Evolutionary conservation across 2,113 vertebrate genomes (phyloP).

Genomic region (Cyphomyrus discorhynchus): DNA sequence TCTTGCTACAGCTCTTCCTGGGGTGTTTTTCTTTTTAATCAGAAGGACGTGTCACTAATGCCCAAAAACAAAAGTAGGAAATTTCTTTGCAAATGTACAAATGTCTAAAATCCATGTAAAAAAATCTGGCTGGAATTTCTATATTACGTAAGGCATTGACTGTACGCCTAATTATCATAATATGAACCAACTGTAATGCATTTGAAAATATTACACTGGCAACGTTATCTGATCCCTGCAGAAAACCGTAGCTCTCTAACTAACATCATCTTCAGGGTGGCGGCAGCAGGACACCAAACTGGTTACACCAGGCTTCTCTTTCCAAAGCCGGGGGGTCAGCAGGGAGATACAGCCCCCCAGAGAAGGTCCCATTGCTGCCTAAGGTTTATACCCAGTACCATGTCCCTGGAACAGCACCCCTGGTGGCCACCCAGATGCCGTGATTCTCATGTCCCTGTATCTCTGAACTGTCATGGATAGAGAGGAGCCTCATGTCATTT

Average conservation of each 20-base stretch:
- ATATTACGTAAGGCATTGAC: background rate
- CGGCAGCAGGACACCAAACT: background rate
- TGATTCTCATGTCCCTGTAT: background rate
- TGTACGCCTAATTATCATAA: background rate
- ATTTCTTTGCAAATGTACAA: background rate
- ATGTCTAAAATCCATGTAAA: background rate
- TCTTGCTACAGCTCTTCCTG: background rate
- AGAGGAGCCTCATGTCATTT: background rate
- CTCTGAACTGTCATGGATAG: background rate
- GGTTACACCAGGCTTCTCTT: background rate
- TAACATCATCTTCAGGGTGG: background rate
- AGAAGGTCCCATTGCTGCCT: background rate
- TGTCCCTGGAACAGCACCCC: background rate
- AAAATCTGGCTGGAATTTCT: background rate
- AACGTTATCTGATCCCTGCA: background rate
- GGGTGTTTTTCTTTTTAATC: background rate
- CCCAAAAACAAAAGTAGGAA: background rate
- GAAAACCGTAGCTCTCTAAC: background rate
- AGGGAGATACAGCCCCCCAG: background rate
- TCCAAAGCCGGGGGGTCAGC: background rate
- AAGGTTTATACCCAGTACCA: background rate
- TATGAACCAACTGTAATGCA: background rate
- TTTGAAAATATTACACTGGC: background rate
- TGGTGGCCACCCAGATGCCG: background rate
- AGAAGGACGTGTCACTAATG: background rate